phyloP scores from a whole-genome alignment of 2,113 vertebrate genomes.

The Budorcas taxicolor region DNA sequence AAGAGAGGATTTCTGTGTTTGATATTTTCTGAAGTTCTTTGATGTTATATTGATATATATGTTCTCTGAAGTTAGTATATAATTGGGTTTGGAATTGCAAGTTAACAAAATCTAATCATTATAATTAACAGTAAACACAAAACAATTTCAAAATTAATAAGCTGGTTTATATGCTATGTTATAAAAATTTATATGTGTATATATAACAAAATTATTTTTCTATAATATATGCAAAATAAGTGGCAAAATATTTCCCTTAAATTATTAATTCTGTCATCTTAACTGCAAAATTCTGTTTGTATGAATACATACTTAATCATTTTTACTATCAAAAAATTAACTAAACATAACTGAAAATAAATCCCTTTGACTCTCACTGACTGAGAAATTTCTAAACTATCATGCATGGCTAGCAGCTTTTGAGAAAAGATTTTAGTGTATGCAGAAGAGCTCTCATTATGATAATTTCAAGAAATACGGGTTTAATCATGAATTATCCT shows the following conservation, averaged over 20 bases:
- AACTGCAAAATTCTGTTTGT: background rate
- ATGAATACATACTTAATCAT: background rate
- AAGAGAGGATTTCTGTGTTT: background rate
- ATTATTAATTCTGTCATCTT: background rate
- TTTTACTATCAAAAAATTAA: background rate
- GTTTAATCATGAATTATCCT: background rate
- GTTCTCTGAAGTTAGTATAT: background rate
- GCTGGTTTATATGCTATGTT: background rate
- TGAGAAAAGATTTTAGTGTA: background rate
- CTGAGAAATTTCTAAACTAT: background rate
- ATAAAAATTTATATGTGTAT: background rate
- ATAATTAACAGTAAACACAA: background rate
- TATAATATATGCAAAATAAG: background rate
- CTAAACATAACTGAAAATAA: conserved; percentile 34
- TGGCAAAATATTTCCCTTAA: background rate
- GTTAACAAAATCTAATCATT: background rate
- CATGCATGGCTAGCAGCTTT: background rate
- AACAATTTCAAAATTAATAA: background rate
- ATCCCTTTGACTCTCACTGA: background rate
- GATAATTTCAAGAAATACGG: conserved; percentile 3
- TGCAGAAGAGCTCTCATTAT: conserved; percentile 1
- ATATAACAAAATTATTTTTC: background rate
- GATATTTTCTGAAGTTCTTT: background rate
- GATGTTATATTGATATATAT: background rate
- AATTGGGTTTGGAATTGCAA: background rate